Evolutionary conservation across 2,888 invertebrate genomes (phyloP), one percentile per base, ranked within the genome.

Genomic region (Pelosia muscerda): DNA sequence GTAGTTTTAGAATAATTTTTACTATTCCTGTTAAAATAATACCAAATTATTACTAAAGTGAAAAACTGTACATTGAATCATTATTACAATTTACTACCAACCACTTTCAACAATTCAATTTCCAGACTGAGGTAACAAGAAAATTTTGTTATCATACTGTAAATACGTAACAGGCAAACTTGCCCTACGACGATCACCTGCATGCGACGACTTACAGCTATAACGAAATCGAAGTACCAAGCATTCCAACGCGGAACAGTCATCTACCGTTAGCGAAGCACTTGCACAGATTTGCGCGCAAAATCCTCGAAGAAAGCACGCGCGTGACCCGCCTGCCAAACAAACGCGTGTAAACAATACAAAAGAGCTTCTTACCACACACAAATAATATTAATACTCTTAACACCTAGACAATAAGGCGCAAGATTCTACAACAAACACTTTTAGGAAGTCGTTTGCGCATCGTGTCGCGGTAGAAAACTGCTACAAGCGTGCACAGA

Each of bases 281-380:
- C 86, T 89, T 86, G 89, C 86, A 81, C 85, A 89, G 90, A 91
- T 93, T 93, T 89, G 92, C 92, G 90, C 90, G 92, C 93, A 91
- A 94, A 93, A 92, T 91, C 85, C 90, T 88, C 89, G 90, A 94
- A 93, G 94, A 94, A 94, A 94, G 94, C 93, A 89, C 84, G 90
- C 88, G 88, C 94, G 93, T 94, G 94, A 92, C 89, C 83, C 71
- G 88, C 86, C 88, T 94, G 82, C 87, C 79, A 87, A 93, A 85
- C 77, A 78, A 77, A 86, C 83, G 88, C 87, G 86, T 89, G 86
- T 84, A 86, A 78, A 77, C 74, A 79, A 71, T 60, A 76, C 76
- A 70, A 76, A 73, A 60, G 38, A 68, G 59, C 15, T 61, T 68
- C 56, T n/a, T 72, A 62, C 71, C 67, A 65, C 60, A 28, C 65